Conservation (phyloP, 1,140 invertebrate genomes). For the Cataglyphis hispanica region DNA sequence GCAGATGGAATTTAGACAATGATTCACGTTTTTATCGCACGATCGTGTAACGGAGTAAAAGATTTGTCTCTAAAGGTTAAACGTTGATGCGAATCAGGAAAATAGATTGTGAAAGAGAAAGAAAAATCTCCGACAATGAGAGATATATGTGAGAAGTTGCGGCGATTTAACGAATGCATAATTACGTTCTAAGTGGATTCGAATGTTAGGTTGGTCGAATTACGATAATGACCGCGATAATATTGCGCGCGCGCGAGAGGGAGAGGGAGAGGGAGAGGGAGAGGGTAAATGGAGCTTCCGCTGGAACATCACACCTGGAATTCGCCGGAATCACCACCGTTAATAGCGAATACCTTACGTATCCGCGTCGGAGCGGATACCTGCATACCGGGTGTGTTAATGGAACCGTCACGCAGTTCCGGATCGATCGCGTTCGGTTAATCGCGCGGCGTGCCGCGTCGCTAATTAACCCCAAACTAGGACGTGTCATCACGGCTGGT, state of each 20-base stretch:
- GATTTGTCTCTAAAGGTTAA: background rate
- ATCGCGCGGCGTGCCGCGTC: constrained; percentile 73
- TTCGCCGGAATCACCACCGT: constrained; percentile 71
- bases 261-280: too few species aligned
- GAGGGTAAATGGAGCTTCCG: constrained; percentile 55
- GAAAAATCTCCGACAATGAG: too few species aligned
- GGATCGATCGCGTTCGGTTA: constrained; percentile 82
- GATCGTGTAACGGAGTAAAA: background rate
- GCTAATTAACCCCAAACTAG: constrained; percentile 61
- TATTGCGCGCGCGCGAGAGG: background rate
- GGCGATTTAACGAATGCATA: too few species aligned
- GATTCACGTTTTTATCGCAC: background rate
- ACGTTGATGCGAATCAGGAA: background rate
- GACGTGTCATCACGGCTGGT: constrained; percentile 43
- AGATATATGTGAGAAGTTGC: too few species aligned
- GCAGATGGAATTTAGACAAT: too few species aligned
- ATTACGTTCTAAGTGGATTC: background rate
- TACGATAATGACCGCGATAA: constrained; percentile 10
- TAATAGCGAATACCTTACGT: constrained; percentile 82
- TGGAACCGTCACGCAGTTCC: constrained; percentile 74
- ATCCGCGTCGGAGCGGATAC: constrained; percentile 67
- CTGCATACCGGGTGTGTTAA: constrained; percentile 77
- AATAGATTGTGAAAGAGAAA: too few species aligned
- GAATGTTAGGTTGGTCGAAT: background rate
- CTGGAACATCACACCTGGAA: constrained; percentile 62